Evolutionary conservation across 2,797 vertebrate genomes (phyloP).

Genomic region (Arremon brunneinucha): DNA sequence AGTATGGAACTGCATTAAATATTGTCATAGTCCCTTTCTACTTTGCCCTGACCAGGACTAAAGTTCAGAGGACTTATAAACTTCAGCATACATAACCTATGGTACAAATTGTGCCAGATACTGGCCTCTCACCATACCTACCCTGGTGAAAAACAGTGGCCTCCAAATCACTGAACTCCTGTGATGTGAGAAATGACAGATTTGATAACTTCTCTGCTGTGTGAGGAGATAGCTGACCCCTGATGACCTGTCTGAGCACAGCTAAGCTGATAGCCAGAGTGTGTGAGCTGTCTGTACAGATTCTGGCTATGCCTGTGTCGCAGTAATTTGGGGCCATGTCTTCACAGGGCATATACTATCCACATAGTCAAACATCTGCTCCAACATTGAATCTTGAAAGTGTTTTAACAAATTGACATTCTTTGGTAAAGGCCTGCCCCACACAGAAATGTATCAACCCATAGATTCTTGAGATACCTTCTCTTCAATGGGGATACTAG

Average conservation of each 20-base stretch:
- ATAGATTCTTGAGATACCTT: background rate
- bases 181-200: background rate
- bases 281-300: background rate
- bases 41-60: background rate
- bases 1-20: too few relatives aligned
- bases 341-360: background rate
- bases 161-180: background rate
- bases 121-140: background rate
- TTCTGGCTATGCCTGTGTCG: background rate
- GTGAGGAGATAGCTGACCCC: background rate
- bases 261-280: background rate
- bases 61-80: background rate
- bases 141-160: background rate
- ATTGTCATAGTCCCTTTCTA: too few relatives aligned
- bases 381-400: background rate
- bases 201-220: background rate
- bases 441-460: background rate
- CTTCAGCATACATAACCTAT: background rate
- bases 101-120: background rate
- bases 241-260: background rate
- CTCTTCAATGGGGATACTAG: fast-evolving
- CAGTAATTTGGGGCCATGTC: background rate
- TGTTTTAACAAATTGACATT: background rate
- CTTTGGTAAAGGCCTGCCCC: background rate
- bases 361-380: background rate